Base-by-base conservation (phyloP, 2,113 vertebrate genomes). In the Numenius arquata region DNA sequence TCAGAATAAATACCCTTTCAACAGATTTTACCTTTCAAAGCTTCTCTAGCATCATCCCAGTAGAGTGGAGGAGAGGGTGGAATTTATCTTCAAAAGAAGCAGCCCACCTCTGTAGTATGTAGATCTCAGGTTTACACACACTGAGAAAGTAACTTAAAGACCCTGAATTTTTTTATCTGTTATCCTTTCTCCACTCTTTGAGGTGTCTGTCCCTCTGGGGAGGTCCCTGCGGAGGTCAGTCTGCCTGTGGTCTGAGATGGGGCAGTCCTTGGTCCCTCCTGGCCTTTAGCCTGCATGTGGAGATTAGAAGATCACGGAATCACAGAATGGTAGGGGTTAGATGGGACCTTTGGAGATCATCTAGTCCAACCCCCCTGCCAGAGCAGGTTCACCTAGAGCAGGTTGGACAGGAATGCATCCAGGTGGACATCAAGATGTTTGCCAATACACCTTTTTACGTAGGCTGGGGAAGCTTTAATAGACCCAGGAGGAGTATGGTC, bases 401-500 rank as follows among this genome's bases (percentile, higher is more conserved):
- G 29, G 30, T 45, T 34, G 63, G 41, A 45, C 41, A 23, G 41
- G 63, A 45, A 45, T 7, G 30, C 30, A 11, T 66, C 41, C 41
- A 45, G 63, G 63, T 66, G 41, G 30, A 20, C 41, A 45, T 34
- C 41, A 32, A 45, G 56, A 48, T 29, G 40, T 19, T 63, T 58
- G 48, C 18, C 50, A 5, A 3, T 10, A 30, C 3, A 30, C 13
- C 21, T 16, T 65, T 58, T 47, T 59, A 12, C 14, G 2, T 17
- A 41, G 72, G 20, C 12, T n/a, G 26, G 25, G 48, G 15, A 79
- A 58, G n/a, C n/a, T 41, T 61, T 17, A 38, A 6, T 12, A 56
- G 53, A 65, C 23, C 48, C 53, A 50, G 98, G 98, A 96, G 96
- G 97, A 89, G 34, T 98, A n/a, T 98, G 98, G 98, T 98, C 97